Base-by-base conservation (phyloP, 2,113 vertebrate species). In the Microtus richardsoni region DNA sequence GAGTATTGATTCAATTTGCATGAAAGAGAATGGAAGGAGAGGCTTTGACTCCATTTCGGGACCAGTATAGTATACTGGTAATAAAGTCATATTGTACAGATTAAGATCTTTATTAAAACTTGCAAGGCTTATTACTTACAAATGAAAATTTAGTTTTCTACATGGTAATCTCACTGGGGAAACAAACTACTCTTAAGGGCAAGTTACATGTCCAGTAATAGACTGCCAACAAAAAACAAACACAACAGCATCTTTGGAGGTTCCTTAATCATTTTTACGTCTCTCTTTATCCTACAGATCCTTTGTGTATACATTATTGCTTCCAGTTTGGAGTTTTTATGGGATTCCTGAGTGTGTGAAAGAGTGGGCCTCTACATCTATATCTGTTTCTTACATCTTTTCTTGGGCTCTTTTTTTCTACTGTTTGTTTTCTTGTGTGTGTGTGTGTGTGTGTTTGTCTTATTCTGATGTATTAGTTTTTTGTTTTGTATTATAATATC, bases 21-120 rank as follows among this genome's bases (percentile, higher is more conserved):
- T 54, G 52, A 93, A 93, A 90, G 39, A 91, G 17, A 84, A 88
- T 47, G 28, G 73, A n/a, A 79, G 49, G 71, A 82, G 17, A 92
- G 41, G 52, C 30, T 73, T 82, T 79, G 8, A 70, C 3, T 33
- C 21, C 24, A 19, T 79, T 89, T 75, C 41, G 66, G 30, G 52
- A 71, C 47, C 16, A 73, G 13, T 49, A 26, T 14, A 71, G 44
- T 13, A 5, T 79, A 79, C 1, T 47, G 80, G 8, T 80, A 30
- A 49, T 41, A 77, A n/a, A 85, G 80, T 74, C 84, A 87, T 16
- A 16, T 88, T 41, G 17, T 77, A 68, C 30, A 85, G 5, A 47
- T 71, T 80, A 66, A 85, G 68, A 44, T 52, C 66, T 89, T 79
- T 30, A 71, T 41, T 54, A 44, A 88, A 80, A 66, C 22, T 39